phyloP scores from a whole-genome alignment of 2,888 invertebrate species.

The Octonoba sinensis region DNA sequence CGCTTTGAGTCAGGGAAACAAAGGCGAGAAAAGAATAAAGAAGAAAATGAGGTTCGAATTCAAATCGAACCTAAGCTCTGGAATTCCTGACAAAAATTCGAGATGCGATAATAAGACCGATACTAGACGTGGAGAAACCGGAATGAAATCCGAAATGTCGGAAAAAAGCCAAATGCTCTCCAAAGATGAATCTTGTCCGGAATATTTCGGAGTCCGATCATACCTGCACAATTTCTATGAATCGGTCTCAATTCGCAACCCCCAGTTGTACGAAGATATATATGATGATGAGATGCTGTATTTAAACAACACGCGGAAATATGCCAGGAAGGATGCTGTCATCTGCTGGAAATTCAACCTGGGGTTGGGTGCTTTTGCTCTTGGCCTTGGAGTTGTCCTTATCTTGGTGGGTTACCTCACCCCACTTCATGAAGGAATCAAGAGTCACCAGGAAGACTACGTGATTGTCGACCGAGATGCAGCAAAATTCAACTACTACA shows the following conservation, averaged over 20 bases:
- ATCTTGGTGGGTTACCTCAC: conserved; percentile 73
- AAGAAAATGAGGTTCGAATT: conserved; percentile 18
- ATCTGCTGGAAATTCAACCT: conserved; percentile 73
- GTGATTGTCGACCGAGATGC: conserved; percentile 72
- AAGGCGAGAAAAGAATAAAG: neutral
- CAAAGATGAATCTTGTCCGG: conserved; percentile 66
- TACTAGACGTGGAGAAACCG: neutral
- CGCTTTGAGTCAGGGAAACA: neutral
- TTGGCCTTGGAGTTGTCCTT: conserved; percentile 72
- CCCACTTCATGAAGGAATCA: conserved; percentile 71
- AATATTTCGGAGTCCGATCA: conserved; percentile 73
- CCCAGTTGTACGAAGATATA: conserved; percentile 69
- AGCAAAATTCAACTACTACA: conserved; percentile 72
- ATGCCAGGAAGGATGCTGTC: conserved; percentile 63
- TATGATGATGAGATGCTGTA: conserved; percentile 66
- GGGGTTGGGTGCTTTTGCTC: conserved; percentile 50
- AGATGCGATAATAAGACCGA: neutral
- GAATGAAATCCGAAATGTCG: neutral
- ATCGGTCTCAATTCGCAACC: conserved; percentile 66
- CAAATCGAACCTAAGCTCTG: neutral
- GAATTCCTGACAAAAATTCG: neutral
- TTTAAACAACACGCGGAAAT: neutral
- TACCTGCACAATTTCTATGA: conserved; percentile 74
- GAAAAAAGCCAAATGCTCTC: too few relatives aligned
- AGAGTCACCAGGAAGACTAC: conserved; percentile 70